Evolutionary conservation across 2,888 invertebrate genomes (phyloP).

Genomic region (Proisotoma minuta): DNA sequence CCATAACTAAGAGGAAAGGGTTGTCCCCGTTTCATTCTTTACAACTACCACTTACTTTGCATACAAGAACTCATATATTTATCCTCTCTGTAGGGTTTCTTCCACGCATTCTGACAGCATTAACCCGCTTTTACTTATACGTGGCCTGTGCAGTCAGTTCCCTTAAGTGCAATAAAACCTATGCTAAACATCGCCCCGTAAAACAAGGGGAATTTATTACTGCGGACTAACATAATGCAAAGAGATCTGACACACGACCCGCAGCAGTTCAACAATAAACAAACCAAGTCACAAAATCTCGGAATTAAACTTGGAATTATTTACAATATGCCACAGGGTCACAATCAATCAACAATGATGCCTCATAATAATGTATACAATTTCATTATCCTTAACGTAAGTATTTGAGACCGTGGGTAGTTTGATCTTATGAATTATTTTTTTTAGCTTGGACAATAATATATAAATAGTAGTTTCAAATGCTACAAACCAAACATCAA

Average conservation of each 20-base stretch:
- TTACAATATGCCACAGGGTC: no score
- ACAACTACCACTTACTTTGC: not conserved
- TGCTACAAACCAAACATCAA: no score
- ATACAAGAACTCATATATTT: constrained; percentile 8
- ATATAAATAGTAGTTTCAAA: no score
- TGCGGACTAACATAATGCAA: not conserved
- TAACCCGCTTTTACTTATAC: no score
- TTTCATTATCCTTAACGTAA: no score
- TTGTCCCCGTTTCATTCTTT: not conserved
- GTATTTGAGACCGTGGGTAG: no score
- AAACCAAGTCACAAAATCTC: not conserved
- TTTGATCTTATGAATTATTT: no score
- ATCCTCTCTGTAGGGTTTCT: constrained; percentile 8
- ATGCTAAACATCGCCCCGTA: constrained; percentile 6
- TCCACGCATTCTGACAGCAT: no score
- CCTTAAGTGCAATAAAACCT: constrained; percentile 14
- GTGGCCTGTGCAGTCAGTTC: not conserved
- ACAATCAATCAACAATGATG: no score
- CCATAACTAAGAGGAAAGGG: not conserved
- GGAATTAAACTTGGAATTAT: no score
- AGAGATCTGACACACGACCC: not conserved
- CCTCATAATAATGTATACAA: no score
- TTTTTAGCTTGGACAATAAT: no score
- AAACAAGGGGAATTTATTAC: constrained; percentile 4
- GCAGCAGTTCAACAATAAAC: not conserved